Base-by-base conservation (phyloP, 2,113 vertebrate species). In the Crotalus viridis region DNA sequence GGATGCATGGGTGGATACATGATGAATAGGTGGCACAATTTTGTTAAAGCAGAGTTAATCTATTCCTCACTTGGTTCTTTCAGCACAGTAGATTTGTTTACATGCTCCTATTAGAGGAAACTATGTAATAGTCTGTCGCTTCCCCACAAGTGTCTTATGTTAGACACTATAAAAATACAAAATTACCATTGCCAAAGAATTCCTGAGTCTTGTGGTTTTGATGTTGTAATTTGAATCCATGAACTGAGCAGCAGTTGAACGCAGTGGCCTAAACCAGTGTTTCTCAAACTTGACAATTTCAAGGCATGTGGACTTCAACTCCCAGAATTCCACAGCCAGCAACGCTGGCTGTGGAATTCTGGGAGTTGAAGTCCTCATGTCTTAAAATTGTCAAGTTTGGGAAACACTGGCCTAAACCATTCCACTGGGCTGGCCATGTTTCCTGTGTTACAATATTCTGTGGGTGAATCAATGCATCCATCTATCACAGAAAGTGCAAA, bases 391-490 rank as follows among this genome's bases (percentile, higher is more conserved):
- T 33, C 33, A 33, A 33, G 33, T 33, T 33, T 33, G 33, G 33
- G 33, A 33, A 33, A 33, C 33, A 33, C 33, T 39, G 74, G 33
- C 74, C 33, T 81, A 21, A 39, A 81, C 39, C 17, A 43, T 81
- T 81, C 74, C 33, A 81, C 7, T 10, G 7, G 17, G 74, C 74
- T 81, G 64, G 13, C n/a, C n/a, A 0, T 21, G 33, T 43, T 91
- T 94, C 93, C 94, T 39, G 61, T 1, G 0, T 0, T 17, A 39
- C 89, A 69, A 0, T 91, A 55, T 86, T 93, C 33, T 93, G 17
- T 93, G 48, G 90, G 91, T 55, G 88, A 96, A 51, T 33, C 28
- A 92, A 85, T 39, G 43, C 26, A 0, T 74, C 93, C 92, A 90
- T 93, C 74, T 0, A 0, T 0, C 48, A 64, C 93, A 85, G 81